Evolutionary conservation across 2,113 vertebrate genomes (phyloP).

Genomic region (Corythornis cristatus): DNA sequence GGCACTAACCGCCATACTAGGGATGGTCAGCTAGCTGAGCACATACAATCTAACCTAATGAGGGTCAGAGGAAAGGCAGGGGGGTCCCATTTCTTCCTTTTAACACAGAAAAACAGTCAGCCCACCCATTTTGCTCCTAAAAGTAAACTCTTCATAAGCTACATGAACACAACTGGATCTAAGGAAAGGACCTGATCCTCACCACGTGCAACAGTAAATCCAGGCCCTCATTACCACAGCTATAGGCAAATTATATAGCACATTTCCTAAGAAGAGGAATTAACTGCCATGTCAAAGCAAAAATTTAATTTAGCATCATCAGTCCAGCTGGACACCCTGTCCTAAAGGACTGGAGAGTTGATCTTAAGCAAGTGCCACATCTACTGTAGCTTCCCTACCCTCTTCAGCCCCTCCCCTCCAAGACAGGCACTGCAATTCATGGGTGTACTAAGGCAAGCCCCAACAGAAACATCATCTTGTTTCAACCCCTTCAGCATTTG

Average conservation of each 20-base stretch:
- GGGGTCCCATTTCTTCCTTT: not conserved
- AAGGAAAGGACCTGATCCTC: not conserved
- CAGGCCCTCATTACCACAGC: not conserved
- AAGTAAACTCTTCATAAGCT: not conserved
- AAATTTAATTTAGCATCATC: not conserved
- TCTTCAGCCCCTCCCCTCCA: not conserved
- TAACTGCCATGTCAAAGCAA: not conserved
- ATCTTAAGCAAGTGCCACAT: not conserved
- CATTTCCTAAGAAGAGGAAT: not conserved
- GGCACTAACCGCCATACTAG: no score
- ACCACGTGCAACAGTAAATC: not conserved
- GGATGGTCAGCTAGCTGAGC: not conserved
- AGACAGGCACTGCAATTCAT: not conserved
- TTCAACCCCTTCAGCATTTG: not conserved
- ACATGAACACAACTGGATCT: not conserved
- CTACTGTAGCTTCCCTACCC: not conserved
- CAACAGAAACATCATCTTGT: not conserved
- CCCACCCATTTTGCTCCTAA: not conserved
- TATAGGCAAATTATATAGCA: not conserved
- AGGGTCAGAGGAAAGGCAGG: not conserved
- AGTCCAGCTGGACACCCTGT: not conserved
- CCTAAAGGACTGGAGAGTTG: accelerated
- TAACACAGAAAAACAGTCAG: not conserved
- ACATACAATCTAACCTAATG: not conserved
- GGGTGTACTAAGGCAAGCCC: not conserved